Percentiles rank a stretch among this genome's conserved stretches.
Conservation (phyloP, 2,113 vertebrate species). For the Dasyornis broadbenti region DNA sequence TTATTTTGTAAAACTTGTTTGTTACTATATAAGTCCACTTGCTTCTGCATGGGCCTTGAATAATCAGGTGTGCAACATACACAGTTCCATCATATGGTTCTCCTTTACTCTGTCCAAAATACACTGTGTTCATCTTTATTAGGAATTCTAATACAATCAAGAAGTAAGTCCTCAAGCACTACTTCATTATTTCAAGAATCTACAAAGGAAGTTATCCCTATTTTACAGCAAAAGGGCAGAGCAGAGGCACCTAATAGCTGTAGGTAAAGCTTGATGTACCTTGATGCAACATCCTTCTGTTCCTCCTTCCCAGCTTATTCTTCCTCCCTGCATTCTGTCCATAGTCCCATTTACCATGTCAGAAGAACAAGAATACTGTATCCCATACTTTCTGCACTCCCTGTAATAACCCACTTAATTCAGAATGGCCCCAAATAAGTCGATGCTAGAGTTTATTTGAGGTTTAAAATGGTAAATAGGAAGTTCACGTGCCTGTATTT, state of each 20-base stretch:
- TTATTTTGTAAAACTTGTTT: background rate
- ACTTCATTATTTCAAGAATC: background rate
- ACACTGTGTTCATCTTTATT: background rate
- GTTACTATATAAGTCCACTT: background rate
- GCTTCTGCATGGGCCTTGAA: background rate
- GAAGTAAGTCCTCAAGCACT: background rate
- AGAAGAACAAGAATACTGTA: background rate
- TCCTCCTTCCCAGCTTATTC: background rate
- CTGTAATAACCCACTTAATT: background rate
- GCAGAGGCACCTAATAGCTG: background rate
- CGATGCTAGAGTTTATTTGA: background rate
- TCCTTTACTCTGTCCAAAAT: background rate
- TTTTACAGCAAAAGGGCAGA: background rate
- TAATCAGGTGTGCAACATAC: background rate
- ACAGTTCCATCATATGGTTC: background rate
- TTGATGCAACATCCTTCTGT: background rate
- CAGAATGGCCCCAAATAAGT: background rate
- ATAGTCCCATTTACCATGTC: background rate
- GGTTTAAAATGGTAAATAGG: background rate
- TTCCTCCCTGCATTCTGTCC: background rate
- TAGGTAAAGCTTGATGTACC: background rate
- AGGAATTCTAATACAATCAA: background rate
- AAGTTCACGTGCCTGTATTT: background rate
- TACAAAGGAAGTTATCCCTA: background rate
- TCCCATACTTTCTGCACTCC: background rate